phyloP scores from a whole-genome alignment of 1,140 invertebrate genomes.

The Matsumurasca onukii region DNA sequence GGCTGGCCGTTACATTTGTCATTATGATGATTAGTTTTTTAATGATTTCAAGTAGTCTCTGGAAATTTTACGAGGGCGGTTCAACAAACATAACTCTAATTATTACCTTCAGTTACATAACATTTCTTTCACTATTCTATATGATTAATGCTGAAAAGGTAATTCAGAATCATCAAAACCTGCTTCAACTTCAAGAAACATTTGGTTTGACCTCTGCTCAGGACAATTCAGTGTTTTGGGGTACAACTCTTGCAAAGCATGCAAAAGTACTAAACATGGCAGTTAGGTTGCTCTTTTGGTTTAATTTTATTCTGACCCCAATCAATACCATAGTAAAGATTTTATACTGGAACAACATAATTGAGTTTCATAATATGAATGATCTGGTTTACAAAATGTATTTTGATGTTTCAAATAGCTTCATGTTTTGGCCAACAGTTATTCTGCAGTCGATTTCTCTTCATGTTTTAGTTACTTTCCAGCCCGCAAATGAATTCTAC shows the following conservation, averaged over 20 bases:
- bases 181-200: background rate
- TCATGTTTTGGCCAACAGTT: conserved; percentile 4
- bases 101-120: background rate
- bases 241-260: background rate
- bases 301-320: background rate
- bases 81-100: background rate
- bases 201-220: background rate
- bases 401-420: background rate
- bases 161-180: background rate
- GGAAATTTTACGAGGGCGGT: conserved; percentile 8
- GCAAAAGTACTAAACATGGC: background rate
- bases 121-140: background rate
- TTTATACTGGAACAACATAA: background rate
- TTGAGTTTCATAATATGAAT: background rate
- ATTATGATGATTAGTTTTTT: background rate
- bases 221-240: background rate
- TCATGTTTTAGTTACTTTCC: background rate
- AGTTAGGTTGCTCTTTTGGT: background rate
- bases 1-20: background rate
- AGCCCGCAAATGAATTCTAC: background rate
- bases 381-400: background rate
- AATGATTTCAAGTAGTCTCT: background rate
- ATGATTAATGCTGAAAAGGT: background rate
- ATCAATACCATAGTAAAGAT: background rate
- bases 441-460: background rate